Base-by-base conservation (phyloP, 2,113 vertebrate species). In the Lampris megalopsis region DNA sequence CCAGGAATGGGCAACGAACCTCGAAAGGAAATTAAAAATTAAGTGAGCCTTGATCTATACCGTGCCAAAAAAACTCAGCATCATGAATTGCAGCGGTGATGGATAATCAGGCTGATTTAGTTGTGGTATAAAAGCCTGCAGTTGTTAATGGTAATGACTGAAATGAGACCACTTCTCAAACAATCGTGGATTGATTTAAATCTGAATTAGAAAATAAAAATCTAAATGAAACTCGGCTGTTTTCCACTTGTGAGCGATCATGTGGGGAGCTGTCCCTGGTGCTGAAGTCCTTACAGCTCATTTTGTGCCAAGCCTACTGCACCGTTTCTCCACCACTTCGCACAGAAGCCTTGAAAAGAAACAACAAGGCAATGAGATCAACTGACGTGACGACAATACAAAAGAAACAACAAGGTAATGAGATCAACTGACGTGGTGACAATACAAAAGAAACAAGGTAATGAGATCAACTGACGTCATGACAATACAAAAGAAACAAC, bases 221-320 rank as follows among this genome's bases (percentile, higher is more conserved):
- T 24, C 24, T 24, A 24, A 24, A 24, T 24, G 24, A 24, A 24
- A 24, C 24, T 24, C 24, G 24, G 24, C 24, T 24, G 24, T 24
- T 24, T 24, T 24, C 24, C 24, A 2, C 5, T 11, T 50, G 1
- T 53, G 37, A 40, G 2, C 45, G 5, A 52, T 49, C 57, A 41
- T 35, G 24, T 24, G n/a, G 48, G 36, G 82, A 82, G 72, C 88
- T 93, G 84, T 87, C 85, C 91, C 82, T 86, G 79, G 88, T 91
- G 48, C 88, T 91, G 79, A 88, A 87, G 48, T 36, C 0, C 9
- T 47, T 49, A 4, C 37, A 42, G 36, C 37, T 40, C 10, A 11
- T 1, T 5, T 36, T 56, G 6, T 54, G 11, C n/a, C n/a, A 24
- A 24, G 0, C 24, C 24, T 24, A 24, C 24, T 24, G 24, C 24